A percentile compares a stretch with the other conserved stretches of the same genome.
Evolutionary conservation across 1,140 invertebrate species (phyloP).

Genomic region (Propsilocerus akamusi): DNA sequence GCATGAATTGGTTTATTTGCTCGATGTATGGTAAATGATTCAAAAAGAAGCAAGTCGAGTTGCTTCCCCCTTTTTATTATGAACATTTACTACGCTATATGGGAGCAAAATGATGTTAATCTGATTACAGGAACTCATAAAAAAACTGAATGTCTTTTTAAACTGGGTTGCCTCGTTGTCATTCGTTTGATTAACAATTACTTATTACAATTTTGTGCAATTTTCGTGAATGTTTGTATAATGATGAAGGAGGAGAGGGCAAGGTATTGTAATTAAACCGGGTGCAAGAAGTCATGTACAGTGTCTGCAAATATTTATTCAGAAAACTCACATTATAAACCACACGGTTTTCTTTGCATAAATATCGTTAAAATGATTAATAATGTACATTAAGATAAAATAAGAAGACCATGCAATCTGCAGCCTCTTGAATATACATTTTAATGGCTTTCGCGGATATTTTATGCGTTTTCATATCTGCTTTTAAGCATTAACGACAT

Average conservation of each 20-base stretch:
- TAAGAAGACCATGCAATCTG: background rate
- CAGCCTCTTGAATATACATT: background rate
- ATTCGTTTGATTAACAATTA: background rate
- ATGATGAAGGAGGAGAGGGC: no score
- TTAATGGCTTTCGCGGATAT: background rate
- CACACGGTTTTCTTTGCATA: no score
- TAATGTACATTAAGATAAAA: background rate
- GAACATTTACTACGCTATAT: background rate
- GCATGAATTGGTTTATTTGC: background rate
- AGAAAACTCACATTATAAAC: no score
- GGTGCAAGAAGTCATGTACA: no score
- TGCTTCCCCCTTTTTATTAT: background rate
- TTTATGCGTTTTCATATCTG: no score
- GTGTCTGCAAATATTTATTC: no score
- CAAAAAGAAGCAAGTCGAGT: background rate
- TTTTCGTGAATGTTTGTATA: no score
- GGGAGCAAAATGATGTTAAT: background rate
- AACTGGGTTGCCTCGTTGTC: background rate
- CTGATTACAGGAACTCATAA: background rate
- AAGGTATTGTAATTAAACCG: no score
- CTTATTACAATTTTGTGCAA: no score
- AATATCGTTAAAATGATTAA: conserved; percentile 1
- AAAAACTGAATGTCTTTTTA: conserved; percentile 2
- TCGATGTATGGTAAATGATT: background rate
- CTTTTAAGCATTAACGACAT: no score